Evolutionary conservation across 2,888 invertebrate genomes (phyloP).

Genomic region (Polymixis lichenea): DNA sequence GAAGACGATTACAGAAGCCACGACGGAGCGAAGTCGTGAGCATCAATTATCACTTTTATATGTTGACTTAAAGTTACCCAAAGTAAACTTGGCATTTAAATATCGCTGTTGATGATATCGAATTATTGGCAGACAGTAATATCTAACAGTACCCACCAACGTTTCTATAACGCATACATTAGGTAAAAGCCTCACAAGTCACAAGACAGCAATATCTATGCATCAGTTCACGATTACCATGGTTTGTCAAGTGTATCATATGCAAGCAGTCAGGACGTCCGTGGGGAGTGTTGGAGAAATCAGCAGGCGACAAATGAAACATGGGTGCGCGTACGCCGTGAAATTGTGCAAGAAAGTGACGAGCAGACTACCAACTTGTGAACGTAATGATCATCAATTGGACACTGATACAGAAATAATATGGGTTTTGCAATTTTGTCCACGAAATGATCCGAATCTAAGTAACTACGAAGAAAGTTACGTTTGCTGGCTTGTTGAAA

Average conservation of each 20-base stretch:
- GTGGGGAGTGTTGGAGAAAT: slow-evolving; percentile 82
- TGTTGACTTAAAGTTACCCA: neutral
- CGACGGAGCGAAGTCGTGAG: neutral
- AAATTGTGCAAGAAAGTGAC: slow-evolving; percentile 88
- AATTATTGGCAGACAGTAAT: neutral
- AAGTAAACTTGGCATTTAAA: neutral
- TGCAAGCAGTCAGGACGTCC: slow-evolving; percentile 75
- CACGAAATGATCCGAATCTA: slow-evolving; percentile 37
- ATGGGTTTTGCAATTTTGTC: slow-evolving; percentile 23
- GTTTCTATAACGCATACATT: slow-evolving; percentile 22
- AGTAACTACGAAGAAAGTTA: slow-evolving; percentile 34
- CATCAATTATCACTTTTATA: neutral
- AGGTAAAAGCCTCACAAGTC: slow-evolving; percentile 26
- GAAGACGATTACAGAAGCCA: neutral
- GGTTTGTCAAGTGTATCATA: slow-evolving; percentile 66
- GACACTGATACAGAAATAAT: slow-evolving; percentile 54
- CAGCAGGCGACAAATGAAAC: slow-evolving; percentile 77
- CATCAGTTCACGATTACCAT: slow-evolving; percentile 49
- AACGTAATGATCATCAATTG: slow-evolving; percentile 58
- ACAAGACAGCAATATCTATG: slow-evolving; percentile 2
- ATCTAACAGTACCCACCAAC: neutral
- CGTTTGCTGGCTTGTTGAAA: slow-evolving; percentile 1
- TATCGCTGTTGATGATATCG: neutral
- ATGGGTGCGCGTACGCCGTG: slow-evolving; percentile 83
- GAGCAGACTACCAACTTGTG: slow-evolving; percentile 49